Conservation (phyloP, 1,140 invertebrate species). For the Nixonia krombeini region DNA sequence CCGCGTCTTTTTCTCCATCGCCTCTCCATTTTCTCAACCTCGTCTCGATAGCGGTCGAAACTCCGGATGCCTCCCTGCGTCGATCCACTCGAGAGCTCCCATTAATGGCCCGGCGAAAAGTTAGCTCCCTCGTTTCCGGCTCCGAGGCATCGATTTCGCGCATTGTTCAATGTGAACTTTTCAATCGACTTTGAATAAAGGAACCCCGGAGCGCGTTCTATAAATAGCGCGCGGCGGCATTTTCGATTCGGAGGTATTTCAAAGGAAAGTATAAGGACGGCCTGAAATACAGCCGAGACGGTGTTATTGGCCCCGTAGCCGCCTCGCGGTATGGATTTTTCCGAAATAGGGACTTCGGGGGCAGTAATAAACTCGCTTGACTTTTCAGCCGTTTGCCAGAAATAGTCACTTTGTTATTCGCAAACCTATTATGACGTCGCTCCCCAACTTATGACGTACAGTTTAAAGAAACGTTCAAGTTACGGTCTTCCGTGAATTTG, state of each 20-base stretch:
- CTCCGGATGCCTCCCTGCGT: conserved; percentile 2
- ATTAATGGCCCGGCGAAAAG: conserved; percentile 39
- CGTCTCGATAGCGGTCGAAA: conserved; percentile 3
- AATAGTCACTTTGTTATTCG: no score
- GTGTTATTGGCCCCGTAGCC: background rate
- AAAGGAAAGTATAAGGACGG: conserved; percentile 2
- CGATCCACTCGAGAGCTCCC: conserved; percentile 15
- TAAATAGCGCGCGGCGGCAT: conserved; percentile 18
- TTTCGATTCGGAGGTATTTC: background rate
- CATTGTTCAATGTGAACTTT: conserved; percentile 38
- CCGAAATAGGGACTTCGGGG: background rate
- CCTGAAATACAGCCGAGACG: background rate
- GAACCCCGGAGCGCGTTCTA: conserved; percentile 10
- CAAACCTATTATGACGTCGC: no score
- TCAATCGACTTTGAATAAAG: conserved; percentile 45
- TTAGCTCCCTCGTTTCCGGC: conserved; percentile 26
- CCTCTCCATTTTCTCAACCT: conserved; percentile 12
- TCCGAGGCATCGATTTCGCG: conserved; percentile 21
- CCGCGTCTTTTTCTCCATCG: conserved; percentile 7
- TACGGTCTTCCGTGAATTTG: no score
- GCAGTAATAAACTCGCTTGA: background rate
- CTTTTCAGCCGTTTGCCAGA: background rate
- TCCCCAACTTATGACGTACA: no score
- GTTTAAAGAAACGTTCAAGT: no score
- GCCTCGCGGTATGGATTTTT: background rate